phyloP scores from a whole-genome alignment of 30 jellyfish, hydroid and myxozoan species.

The Turritopsis rubra region DNA sequence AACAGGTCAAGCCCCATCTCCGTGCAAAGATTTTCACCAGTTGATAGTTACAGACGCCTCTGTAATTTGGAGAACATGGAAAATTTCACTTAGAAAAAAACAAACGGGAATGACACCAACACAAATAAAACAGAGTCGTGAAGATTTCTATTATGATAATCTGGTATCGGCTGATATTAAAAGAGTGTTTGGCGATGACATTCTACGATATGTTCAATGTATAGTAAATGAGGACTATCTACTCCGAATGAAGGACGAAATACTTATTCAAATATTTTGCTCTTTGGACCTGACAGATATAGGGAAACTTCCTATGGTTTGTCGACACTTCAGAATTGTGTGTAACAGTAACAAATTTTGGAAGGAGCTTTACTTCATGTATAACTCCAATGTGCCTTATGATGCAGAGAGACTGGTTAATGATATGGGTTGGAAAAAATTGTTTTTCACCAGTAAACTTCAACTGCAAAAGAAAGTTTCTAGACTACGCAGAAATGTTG shows the following conservation, averaged over 20 bases:
- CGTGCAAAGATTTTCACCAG: conserved; percentile 85
- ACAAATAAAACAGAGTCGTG: conserved; percentile 55
- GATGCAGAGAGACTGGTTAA: conserved; percentile 44
- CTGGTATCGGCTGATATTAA: conserved; percentile 54
- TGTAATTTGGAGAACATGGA: conserved; percentile 84
- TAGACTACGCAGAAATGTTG: conserved; percentile 39
- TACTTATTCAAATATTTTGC: conserved; percentile 38
- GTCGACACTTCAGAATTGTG: conserved; percentile 40
- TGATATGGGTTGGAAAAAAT: conserved; percentile 75
- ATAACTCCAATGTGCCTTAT: conserved; percentile 36
- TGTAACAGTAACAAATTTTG: conserved; percentile 68
- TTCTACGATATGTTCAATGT: conserved; percentile 58
- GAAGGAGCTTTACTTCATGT: conserved; percentile 43
- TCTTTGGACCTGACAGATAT: conserved; percentile 56
- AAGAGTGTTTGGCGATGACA: conserved; percentile 63
- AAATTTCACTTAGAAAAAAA: conserved; percentile 71
- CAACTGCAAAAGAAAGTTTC: conserved; percentile 85
- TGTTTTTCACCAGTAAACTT: conserved; percentile 64
- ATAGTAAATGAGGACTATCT: conserved; percentile 62
- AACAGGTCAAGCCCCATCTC: conserved; percentile 92
- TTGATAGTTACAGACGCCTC: conserved; percentile 62
- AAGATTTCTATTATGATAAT: conserved; percentile 69
- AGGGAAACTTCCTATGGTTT: conserved; percentile 42
- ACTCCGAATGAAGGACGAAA: conserved; percentile 62
- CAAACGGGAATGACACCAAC: conserved; percentile 71